phyloP scores from a whole-genome alignment of 2,113 vertebrate genomes.

The Scortum barcoo region DNA sequence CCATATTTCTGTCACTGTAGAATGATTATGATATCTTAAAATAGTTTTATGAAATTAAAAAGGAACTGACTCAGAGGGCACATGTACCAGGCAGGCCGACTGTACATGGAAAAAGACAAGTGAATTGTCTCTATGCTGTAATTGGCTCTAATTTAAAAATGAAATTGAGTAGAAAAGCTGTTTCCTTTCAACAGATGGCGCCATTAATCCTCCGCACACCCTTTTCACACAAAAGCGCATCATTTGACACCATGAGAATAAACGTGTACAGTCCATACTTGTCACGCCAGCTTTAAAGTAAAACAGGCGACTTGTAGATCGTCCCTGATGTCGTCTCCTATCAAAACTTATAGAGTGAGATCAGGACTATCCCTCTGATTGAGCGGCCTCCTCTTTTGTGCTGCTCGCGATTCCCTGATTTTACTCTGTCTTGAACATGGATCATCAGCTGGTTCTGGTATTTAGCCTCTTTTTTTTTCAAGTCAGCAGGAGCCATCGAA shows the following conservation, averaged over 20 bases:
- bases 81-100: no score
- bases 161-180: background rate
- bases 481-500: no score
- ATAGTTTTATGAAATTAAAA: no score
- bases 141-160: no score
- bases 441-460: no score
- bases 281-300: background rate
- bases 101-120: no score
- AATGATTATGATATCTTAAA: no score
- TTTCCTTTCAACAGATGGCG: conserved; percentile 38
- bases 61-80: no score
- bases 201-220: conserved; percentile 11
- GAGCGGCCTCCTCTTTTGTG: conserved; percentile 58
- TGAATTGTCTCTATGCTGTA: no score
- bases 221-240: background rate
- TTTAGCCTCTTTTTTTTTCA: no score
- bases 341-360: background rate
- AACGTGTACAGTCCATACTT: background rate
- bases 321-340: conserved; percentile 9
- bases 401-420: conserved; percentile 52
- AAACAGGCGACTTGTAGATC: background rate
- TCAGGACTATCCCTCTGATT: conserved; percentile 34
- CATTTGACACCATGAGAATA: background rate
- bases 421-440: conserved; percentile 13
- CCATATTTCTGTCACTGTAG: background rate